phyloP scores from a whole-genome alignment of 2,113 vertebrate genomes.

The Cinclus cinclus region DNA sequence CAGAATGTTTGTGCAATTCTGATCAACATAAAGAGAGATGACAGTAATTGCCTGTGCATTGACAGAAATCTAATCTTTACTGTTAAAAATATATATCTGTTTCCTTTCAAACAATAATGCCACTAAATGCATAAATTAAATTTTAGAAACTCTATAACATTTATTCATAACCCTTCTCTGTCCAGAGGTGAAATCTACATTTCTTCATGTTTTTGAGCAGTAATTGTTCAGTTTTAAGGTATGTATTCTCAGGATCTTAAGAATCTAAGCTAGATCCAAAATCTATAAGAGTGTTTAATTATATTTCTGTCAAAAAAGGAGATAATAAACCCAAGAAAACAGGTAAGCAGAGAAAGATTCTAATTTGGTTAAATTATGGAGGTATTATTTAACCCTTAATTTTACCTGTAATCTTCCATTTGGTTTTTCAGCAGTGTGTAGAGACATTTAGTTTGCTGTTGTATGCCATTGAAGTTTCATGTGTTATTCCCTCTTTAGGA shows the following conservation, averaged over 20 bases:
- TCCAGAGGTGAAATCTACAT: not conserved
- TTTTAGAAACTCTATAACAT: not conserved
- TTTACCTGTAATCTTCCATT: not conserved
- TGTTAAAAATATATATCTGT: not conserved
- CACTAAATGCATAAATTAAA: not conserved
- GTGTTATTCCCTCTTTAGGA: not conserved
- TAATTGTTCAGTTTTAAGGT: not conserved
- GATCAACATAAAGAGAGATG: not conserved
- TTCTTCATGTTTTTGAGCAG: not conserved
- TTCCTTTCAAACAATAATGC: not conserved
- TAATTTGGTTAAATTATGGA: not conserved
- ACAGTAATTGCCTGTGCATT: not conserved
- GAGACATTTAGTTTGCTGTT: not conserved
- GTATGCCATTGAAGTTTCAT: not conserved
- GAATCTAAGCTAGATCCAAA: not conserved
- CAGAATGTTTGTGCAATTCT: not conserved
- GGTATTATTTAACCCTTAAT: not conserved
- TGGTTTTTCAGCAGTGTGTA: not conserved
- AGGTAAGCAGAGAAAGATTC: not conserved
- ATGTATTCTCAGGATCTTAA: not conserved
- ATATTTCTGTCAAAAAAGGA: not conserved
- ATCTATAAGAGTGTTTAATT: not conserved
- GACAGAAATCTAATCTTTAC: not conserved
- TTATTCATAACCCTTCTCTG: not conserved
- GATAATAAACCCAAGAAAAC: rapidly evolving